Evolutionary conservation across 2,888 invertebrate genomes (phyloP).

Genomic region (Oscheius sp.): DNA sequence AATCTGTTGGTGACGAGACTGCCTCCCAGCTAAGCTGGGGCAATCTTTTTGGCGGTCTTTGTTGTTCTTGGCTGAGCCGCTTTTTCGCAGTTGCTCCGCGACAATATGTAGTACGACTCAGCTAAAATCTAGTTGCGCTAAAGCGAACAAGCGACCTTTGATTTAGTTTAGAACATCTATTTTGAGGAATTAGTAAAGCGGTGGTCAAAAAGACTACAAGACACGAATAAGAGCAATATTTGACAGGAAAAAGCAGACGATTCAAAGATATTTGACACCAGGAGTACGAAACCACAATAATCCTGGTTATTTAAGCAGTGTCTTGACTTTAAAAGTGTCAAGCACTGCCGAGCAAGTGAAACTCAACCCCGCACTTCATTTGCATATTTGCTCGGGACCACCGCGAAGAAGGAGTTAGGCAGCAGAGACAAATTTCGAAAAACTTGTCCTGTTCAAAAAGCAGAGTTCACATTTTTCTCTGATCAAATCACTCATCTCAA

Average conservation of each 20-base stretch:
- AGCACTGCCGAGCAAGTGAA: neutral
- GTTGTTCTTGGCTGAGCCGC: slow-evolving; percentile 28
- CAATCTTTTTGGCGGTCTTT: slow-evolving; percentile 24
- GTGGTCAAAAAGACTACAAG: no score
- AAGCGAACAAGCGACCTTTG: neutral
- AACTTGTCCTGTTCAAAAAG: slow-evolving; percentile 4
- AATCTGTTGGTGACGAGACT: neutral
- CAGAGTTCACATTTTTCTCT: neutral
- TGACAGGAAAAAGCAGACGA: neutral
- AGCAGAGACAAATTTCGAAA: neutral
- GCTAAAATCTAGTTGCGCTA: neutral
- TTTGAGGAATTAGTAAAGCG: no score
- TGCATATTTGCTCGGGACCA: slow-evolving; percentile 21
- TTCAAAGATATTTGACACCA: neutral
- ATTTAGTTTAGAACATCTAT: no score
- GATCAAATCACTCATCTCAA: neutral
- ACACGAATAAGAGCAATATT: no score
- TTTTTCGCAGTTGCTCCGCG: slow-evolving; percentile 27
- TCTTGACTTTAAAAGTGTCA: slow-evolving; percentile 12
- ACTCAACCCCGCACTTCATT: slow-evolving; percentile 27
- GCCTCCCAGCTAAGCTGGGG: neutral
- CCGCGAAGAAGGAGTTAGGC: neutral
- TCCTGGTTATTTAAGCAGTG: neutral
- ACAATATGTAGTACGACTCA: slow-evolving; percentile 10
- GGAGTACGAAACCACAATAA: neutral